Conservation (phyloP, 2,113 vertebrate genomes). For the Hipposideros armiger region DNA sequence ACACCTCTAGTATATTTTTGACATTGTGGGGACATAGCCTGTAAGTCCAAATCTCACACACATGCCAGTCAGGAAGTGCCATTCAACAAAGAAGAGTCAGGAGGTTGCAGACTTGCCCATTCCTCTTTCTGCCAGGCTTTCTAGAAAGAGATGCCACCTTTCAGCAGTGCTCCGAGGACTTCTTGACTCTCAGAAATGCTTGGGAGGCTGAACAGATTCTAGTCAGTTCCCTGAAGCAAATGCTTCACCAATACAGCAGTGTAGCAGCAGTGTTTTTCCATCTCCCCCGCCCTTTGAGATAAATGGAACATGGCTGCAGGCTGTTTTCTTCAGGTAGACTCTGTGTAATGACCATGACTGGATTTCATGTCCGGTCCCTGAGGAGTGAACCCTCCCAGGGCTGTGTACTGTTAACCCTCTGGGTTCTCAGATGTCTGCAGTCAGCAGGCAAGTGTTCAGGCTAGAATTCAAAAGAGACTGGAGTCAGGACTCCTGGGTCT, state of each 20-base stretch:
- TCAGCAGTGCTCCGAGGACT: neutral
- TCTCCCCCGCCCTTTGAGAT: neutral
- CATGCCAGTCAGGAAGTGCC: neutral
- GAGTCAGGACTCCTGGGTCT: neutral
- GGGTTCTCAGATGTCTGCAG: neutral
- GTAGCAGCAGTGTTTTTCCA: neutral
- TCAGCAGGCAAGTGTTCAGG: neutral
- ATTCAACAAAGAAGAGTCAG: neutral
- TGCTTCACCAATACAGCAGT: neutral
- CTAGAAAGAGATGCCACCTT: neutral
- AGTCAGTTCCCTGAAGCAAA: neutral
- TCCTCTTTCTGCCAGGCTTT: neutral
- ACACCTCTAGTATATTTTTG: neutral
- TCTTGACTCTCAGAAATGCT: neutral
- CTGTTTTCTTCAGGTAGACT: neutral
- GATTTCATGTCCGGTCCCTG: neutral
- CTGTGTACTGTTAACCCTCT: neutral
- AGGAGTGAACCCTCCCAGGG: rapidly evolving
- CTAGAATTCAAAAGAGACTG: neutral
- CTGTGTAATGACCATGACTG: rapidly evolving
- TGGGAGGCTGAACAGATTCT: neutral
- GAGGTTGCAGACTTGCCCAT: neutral
- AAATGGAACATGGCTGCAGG: too few relatives aligned
- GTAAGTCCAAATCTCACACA: neutral
- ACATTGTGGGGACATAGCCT: neutral